A percentile compares a stretch with the other conserved stretches of the same genome.
Conservation (phyloP, 2,888 invertebrate genomes). For the Laspeyria flexula region DNA sequence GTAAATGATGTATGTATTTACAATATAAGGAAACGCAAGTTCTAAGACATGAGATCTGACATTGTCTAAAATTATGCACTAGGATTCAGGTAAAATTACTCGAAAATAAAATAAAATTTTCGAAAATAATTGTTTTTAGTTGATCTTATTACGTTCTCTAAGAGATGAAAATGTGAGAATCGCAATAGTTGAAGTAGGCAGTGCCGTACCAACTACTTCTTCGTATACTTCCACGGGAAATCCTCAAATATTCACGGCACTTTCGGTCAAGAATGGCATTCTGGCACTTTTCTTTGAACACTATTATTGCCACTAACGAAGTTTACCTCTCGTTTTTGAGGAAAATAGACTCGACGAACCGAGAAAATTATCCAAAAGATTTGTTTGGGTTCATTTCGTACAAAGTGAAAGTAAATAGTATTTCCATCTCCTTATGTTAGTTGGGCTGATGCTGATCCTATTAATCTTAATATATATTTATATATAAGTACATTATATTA, state of each 20-base stretch:
- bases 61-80: no score
- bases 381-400: slow-evolving; percentile 19
- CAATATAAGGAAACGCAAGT: no score
- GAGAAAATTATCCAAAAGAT: slow-evolving; percentile 20
- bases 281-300: slow-evolving; percentile 74
- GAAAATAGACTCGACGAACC: slow-evolving; percentile 26
- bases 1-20: no score
- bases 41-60: no score
- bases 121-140: no score
- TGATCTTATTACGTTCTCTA: no score
- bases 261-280: slow-evolving; percentile 74
- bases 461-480: background rate
- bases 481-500: no score
- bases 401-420: slow-evolving; percentile 15
- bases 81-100: no score
- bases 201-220: background rate
- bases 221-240: slow-evolving; percentile 54
- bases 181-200: background rate
- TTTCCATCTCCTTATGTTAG: slow-evolving; percentile 12
- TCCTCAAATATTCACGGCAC: slow-evolving; percentile 70
- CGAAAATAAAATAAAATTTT: no score
- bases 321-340: slow-evolving; percentile 30
- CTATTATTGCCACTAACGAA: slow-evolving; percentile 59
- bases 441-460: background rate
- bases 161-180: no score